A percentile compares a stretch with the other conserved stretches of the same genome.
Evolutionary conservation across 2,888 invertebrate genomes (phyloP).

Genomic region (Pandemis corylana): DNA sequence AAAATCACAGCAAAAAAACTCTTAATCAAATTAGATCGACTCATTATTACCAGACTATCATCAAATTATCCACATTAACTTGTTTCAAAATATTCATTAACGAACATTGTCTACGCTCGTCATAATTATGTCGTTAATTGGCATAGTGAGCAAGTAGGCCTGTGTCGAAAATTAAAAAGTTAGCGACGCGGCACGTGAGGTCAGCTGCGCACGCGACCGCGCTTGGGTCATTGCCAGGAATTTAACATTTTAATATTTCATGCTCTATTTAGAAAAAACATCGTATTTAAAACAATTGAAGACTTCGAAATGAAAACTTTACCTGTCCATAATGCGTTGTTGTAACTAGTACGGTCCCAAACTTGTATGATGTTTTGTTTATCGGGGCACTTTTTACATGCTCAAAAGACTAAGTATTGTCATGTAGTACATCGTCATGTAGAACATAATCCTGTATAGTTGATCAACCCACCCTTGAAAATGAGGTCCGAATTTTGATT

Average conservation of each 20-base stretch:
- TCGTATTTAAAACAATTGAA: conserved; percentile 30
- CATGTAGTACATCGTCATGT: too few species aligned
- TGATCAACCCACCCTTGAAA: too few species aligned
- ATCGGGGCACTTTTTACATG: too few species aligned
- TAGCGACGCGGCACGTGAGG: conserved; percentile 47
- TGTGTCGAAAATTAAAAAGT: conserved; percentile 61
- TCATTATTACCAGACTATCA: neutral
- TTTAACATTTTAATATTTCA: conserved; percentile 51
- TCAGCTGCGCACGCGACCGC: conserved; percentile 46
- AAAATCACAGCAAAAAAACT: neutral
- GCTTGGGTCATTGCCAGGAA: conserved; percentile 62
- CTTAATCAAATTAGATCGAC: neutral
- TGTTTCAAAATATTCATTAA: conserved; percentile 35
- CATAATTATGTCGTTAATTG: conserved; percentile 45
- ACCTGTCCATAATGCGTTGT: too few species aligned
- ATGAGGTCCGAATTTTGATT: too few species aligned
- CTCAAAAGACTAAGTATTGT: too few species aligned
- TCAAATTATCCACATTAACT: conserved; percentile 10
- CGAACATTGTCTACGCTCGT: conserved; percentile 10
- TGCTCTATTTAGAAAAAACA: conserved; percentile 58
- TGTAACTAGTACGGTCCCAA: too few species aligned
- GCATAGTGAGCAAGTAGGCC: conserved; percentile 48
- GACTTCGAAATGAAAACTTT: too few species aligned
- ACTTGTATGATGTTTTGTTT: too few species aligned
- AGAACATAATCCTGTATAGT: too few species aligned